Conservation (phyloP, 2,113 vertebrate species). For the Grantiella picta region DNA sequence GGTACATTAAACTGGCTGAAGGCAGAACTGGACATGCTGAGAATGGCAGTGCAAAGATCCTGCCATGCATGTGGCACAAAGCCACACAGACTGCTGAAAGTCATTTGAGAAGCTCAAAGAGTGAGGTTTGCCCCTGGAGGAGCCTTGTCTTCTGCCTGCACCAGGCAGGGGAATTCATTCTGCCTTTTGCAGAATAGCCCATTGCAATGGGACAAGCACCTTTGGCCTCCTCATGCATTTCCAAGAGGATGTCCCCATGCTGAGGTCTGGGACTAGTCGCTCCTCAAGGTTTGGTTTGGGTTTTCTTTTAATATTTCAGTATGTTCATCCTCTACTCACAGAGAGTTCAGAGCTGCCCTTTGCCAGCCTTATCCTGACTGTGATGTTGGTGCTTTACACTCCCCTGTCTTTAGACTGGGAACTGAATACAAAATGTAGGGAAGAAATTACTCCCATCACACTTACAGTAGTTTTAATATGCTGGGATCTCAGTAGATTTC, state of each 20-base stretch:
- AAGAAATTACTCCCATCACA: not conserved
- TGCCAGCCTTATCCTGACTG: not conserved
- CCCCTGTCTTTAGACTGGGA: not conserved
- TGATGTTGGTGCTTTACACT: not conserved
- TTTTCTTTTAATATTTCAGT: not conserved
- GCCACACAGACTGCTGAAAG: not conserved
- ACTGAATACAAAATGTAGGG: not conserved
- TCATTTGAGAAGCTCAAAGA: not conserved
- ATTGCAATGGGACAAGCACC: fast-evolving
- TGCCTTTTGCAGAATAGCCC: not conserved
- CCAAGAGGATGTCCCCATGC: not conserved
- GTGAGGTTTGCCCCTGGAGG: not conserved
- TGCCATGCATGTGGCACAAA: not conserved
- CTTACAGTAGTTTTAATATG: constrained; percentile 15
- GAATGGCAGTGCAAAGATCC: not conserved
- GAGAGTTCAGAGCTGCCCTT: not conserved
- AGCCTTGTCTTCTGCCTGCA: not conserved
- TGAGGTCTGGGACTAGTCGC: not conserved
- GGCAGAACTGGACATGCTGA: constrained; percentile 7
- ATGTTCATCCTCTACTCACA: not conserved
- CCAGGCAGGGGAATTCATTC: not conserved
- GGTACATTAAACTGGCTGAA: not conserved
- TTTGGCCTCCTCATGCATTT: not conserved
- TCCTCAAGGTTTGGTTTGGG: not conserved
- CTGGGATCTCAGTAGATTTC: not conserved